A percentile compares a stretch with the other conserved stretches of the same genome.
These are phyloP conservation scores for Strigops habroptila DNA, from an alignment of 2,113 vertebrate species.

Conservation along the genomic window DNA sequence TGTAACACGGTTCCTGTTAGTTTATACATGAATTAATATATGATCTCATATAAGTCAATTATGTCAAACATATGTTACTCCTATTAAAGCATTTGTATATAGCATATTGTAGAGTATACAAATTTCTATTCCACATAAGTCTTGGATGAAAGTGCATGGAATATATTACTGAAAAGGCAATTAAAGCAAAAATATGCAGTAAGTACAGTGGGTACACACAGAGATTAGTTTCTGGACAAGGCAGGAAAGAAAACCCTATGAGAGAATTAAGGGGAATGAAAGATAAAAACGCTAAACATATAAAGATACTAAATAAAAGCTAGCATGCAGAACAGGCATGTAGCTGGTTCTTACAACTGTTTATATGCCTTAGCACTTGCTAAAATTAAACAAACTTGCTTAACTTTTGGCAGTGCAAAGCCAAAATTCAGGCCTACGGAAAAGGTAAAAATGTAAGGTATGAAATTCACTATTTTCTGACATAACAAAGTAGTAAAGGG, in stretches of 20 bases:
- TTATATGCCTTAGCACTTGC: background rate
- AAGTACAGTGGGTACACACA: background rate
- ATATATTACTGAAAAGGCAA: background rate
- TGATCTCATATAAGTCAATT: background rate
- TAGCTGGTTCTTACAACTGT: background rate
- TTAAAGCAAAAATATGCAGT: background rate
- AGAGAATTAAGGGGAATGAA: background rate
- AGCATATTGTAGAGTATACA: conserved; percentile 1
- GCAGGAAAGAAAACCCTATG: background rate
- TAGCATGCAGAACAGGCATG: background rate
- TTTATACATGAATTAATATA: background rate
- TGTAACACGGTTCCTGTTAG: background rate
- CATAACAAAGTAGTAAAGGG: background rate
- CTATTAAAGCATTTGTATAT: conserved; percentile 5
- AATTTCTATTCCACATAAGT: conserved; percentile 25
- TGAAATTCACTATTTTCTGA: background rate
- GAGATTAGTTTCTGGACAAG: background rate
- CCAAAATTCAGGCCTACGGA: background rate
- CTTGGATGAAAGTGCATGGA: background rate
- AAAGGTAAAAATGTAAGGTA: background rate
- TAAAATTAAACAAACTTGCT: background rate
- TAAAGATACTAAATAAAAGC: background rate
- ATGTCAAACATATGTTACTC: conserved; percentile 35
- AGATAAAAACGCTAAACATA: background rate
- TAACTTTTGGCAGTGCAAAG: background rate